These are phyloP conservation scores for Sylvietta virens DNA, from an alignment of 2,113 vertebrate genomes.

Conservation along the genomic window DNA sequence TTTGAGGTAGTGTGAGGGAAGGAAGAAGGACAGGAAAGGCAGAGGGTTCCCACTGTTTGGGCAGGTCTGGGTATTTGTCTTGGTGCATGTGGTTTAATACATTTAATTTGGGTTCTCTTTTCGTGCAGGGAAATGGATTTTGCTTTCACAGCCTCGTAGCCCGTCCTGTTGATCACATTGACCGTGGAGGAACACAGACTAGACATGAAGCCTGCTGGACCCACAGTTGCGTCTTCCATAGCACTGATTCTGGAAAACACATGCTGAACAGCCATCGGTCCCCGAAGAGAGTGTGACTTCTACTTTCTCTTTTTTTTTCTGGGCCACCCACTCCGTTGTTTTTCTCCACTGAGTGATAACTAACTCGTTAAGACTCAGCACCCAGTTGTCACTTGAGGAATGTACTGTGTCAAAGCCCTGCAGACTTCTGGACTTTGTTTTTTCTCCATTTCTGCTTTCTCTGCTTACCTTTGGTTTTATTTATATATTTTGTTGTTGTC, in stretches of 20 bases:
- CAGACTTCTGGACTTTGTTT: slow-evolving; percentile 60
- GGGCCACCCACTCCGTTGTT: neutral
- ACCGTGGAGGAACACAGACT: slow-evolving; percentile 44
- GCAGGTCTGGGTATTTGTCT: neutral
- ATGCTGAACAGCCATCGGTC: neutral
- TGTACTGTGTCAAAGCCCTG: slow-evolving; percentile 76
- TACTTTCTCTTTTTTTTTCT: neutral
- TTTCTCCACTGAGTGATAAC: slow-evolving; percentile 23
- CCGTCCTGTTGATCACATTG: slow-evolving; percentile 40
- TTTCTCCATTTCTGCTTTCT: neutral
- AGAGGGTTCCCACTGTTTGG: neutral
- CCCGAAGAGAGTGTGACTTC: slow-evolving; percentile 34
- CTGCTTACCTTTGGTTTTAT: slow-evolving; percentile 65
- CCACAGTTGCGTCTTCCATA: slow-evolving; percentile 55
- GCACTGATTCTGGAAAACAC: slow-evolving; percentile 45
- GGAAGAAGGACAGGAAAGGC: neutral
- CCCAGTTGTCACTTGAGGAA: slow-evolving; percentile 74
- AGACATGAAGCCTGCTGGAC: slow-evolving; percentile 46
- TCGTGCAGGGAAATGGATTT: slow-evolving; percentile 58
- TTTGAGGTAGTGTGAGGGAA: neutral
- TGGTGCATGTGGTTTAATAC: neutral
- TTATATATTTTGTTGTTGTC: slow-evolving; percentile 61
- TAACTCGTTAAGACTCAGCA: slow-evolving; percentile 41
- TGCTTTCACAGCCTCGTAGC: slow-evolving; percentile 49
- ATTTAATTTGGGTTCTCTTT: slow-evolving; percentile 7